Evolutionary conservation across 2,797 vertebrate species (phyloP), one percentile per base, ranked within the genome.

Genomic region (Tolypeutes matacus): DNA sequence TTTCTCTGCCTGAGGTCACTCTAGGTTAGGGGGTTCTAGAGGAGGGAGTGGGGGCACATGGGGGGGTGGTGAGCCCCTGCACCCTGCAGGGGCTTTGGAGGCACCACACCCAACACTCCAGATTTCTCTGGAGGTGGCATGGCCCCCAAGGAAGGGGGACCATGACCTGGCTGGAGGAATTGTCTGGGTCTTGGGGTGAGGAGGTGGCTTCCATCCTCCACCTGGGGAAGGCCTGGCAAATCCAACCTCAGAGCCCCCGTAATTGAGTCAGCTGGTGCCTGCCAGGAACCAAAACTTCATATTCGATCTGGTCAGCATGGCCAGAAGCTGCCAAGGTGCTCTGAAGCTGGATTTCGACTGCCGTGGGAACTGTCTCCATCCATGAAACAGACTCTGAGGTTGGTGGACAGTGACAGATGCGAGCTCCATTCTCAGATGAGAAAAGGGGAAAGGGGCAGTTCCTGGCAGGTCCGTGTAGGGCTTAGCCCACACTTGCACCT

Each of bases 321-420:
- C 95, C 95, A n/a, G 87, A 73, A 0, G 0, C 90, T 97, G 96
- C 95, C 97, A 75, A 97, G 96, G 96, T 89, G 97, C 84, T 96
- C 97, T 97, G 97, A 98, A 96, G 96, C 95, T 93, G 97, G 92
- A 93, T 97, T 95, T 97, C 97, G 95, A 78, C 95, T 96, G 96
- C 96, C 80, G 94, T 95, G 96, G 82, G 88, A 97, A 80, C 97
- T 98, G 98, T 98, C 97, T 98, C 88, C 94, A 76, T 72, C 96
- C 92, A 95, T 97, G 95, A 98, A 95, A 94, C 75, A 88, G 83
- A 75, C 84, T 94, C 56, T 86, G 91, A 97, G 95, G 60, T 69
- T 94, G 91, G 98, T 96, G 93, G 93, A 84, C 91, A 96, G 97
- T 97, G 98, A 97, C 97, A 98, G 97, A 85, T 13, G 83, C 91